Evolutionary conservation across 2,888 invertebrate genomes (phyloP).

Genomic region (Sclerodermus sp.): DNA sequence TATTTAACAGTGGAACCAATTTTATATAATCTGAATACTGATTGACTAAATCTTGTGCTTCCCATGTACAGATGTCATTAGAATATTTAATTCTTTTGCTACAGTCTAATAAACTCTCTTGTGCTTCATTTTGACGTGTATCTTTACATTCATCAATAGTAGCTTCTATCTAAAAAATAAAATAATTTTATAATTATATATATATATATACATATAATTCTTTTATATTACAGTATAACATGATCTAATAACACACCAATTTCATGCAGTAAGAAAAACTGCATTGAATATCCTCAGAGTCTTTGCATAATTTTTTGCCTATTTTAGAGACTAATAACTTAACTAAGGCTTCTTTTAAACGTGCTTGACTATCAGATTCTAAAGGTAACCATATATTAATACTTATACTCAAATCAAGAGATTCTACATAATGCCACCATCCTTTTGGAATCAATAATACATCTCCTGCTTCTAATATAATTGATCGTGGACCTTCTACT

Average conservation of each 20-base stretch:
- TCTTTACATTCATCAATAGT: constrained; percentile 34
- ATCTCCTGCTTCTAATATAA: constrained; percentile 80
- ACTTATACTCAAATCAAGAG: constrained; percentile 61
- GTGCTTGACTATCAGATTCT: constrained; percentile 57
- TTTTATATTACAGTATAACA: constrained; percentile 8
- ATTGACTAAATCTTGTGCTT: constrained; percentile 25
- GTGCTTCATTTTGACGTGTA: not conserved
- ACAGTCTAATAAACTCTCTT: not conserved
- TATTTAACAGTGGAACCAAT: constrained; percentile 23
- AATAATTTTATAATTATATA: not conserved
- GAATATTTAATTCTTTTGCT: constrained; percentile 19
- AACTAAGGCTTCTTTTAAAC: constrained; percentile 50
- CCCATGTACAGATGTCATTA: constrained; percentile 14
- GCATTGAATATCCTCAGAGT: constrained; percentile 24
- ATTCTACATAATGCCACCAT: constrained; percentile 98
- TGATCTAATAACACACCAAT: constrained; percentile 32
- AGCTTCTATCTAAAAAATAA: constrained; percentile 35
- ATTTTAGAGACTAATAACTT: constrained; percentile 44
- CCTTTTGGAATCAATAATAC: constrained; percentile 85
- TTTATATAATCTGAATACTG: constrained; percentile 31
- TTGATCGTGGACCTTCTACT: constrained; percentile 60
- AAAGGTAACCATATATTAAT: constrained; percentile 80
- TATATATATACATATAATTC: not conserved
- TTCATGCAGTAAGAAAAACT: constrained; percentile 30
- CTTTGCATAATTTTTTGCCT: constrained; percentile 30